Evolutionary conservation across 2,797 vertebrate species (phyloP).

Genomic region (Gymnothorax reevesii): DNA sequence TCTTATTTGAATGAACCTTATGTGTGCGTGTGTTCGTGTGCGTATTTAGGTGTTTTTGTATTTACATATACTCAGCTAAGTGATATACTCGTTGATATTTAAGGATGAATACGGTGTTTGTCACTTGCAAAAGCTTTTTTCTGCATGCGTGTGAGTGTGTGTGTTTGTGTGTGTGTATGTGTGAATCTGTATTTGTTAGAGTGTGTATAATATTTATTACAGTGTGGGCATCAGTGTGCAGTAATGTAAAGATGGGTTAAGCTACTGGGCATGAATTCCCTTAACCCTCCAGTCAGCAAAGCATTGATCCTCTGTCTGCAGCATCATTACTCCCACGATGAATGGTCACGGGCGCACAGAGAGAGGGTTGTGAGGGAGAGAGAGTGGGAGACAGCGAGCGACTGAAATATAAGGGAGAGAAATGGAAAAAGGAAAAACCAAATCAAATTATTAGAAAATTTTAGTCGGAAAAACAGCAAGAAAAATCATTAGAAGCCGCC

Average conservation of each 20-base stretch:
- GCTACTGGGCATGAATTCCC: conserved; percentile 1
- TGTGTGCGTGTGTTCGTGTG: not conserved
- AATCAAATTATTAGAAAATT: not conserved
- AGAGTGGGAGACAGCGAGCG: not conserved
- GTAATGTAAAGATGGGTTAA: not conserved
- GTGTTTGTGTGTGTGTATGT: not conserved
- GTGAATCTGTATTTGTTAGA: not conserved
- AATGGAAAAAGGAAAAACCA: not conserved
- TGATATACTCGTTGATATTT: no score
- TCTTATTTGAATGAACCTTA: not conserved
- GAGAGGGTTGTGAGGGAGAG: not conserved
- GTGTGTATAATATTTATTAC: not conserved
- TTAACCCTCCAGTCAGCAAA: not conserved
- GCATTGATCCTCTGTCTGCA: conserved; percentile 21
- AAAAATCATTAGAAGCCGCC: not conserved
- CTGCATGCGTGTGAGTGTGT: not conserved
- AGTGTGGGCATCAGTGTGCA: conserved; percentile 1
- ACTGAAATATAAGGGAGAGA: not conserved
- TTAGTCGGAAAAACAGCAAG: not conserved
- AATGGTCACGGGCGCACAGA: not conserved
- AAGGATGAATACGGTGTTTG: no score
- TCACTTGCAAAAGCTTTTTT: no score
- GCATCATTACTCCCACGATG: conserved; percentile 20
- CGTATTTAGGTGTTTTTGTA: not conserved
- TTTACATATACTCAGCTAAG: no score